These are phyloP conservation scores for Dimorphilus gyrociliatus DNA, from an alignment of 2,888 invertebrate species.

Conservation along the genomic window DNA sequence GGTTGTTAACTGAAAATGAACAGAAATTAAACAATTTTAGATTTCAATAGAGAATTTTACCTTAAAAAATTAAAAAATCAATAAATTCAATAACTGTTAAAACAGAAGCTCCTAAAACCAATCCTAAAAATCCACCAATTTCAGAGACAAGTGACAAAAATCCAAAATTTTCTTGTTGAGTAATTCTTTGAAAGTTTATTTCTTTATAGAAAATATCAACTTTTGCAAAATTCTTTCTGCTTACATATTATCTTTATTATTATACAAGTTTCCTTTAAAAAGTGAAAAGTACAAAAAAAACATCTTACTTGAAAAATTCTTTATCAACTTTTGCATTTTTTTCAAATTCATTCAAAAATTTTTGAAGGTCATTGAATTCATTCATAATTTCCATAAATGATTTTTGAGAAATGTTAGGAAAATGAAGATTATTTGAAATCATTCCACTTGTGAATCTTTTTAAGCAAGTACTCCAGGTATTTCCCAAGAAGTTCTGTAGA, in stretches of 20 bases:
- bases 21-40: no score
- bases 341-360: slow-evolving; percentile 4
- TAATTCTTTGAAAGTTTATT: slow-evolving; percentile 8
- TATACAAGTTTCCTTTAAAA: neutral
- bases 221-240: slow-evolving; percentile 12
- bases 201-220: slow-evolving; percentile 13
- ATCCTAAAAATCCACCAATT: slow-evolving; percentile 12
- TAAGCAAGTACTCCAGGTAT: no score
- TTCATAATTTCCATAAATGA: no score
- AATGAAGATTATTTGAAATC: no score
- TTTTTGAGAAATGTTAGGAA: no score
- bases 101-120: slow-evolving; percentile 12
- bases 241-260: no score
- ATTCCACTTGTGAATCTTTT: no score
- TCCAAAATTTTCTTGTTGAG: slow-evolving; percentile 8
- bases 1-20: no score
- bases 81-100: slow-evolving; percentile 11
- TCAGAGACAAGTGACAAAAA: slow-evolving; percentile 9
- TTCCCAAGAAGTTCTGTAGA: no score
- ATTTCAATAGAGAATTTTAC: no score
- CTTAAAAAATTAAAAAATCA: slow-evolving; percentile 10
- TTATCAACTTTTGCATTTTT: slow-evolving; percentile 4
- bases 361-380: slow-evolving; percentile 1
- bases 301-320: slow-evolving; percentile 6
- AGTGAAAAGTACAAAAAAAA: neutral